These are phyloP conservation scores for Aromia moschata DNA, from an alignment of 2,888 invertebrate species.

Conservation along the genomic window DNA sequence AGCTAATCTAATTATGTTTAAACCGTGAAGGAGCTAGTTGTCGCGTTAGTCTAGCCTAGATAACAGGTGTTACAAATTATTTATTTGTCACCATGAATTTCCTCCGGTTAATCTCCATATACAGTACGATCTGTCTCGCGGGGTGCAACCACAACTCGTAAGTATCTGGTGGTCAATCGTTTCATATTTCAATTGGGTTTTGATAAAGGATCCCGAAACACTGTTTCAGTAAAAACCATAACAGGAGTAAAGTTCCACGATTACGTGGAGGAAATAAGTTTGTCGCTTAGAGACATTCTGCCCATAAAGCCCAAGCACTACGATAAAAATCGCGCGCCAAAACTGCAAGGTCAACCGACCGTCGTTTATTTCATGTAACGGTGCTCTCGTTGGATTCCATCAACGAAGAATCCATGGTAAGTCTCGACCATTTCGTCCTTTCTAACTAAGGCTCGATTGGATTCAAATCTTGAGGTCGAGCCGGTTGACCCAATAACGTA, in stretches of 20 bases:
- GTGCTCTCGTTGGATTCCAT: slow-evolving; percentile 93
- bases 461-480: no score
- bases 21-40: slow-evolving; percentile 51
- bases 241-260: slow-evolving; percentile 43
- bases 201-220: no score
- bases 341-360: slow-evolving; percentile 85
- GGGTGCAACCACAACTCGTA: slow-evolving; percentile 53
- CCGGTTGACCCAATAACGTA: no score
- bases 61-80: slow-evolving; percentile 43
- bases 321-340: slow-evolving; percentile 90
- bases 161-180: slow-evolving; percentile 37
- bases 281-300: slow-evolving; percentile 85
- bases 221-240: slow-evolving; percentile 48
- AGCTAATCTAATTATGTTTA: slow-evolving; percentile 57
- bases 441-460: no score
- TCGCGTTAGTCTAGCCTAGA: slow-evolving; percentile 50
- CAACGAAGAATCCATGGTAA: slow-evolving; percentile 93
- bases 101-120: slow-evolving; percentile 48
- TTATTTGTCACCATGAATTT: slow-evolving; percentile 46
- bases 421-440: no score
- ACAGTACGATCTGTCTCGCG: slow-evolving; percentile 51
- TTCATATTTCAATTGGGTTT: not conserved
- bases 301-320: slow-evolving; percentile 86
- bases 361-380: slow-evolving; percentile 89
- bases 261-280: slow-evolving; percentile 67